Evolutionary conservation across 1,140 invertebrate species (phyloP).

Genomic region (Drosophila rufa): DNA sequence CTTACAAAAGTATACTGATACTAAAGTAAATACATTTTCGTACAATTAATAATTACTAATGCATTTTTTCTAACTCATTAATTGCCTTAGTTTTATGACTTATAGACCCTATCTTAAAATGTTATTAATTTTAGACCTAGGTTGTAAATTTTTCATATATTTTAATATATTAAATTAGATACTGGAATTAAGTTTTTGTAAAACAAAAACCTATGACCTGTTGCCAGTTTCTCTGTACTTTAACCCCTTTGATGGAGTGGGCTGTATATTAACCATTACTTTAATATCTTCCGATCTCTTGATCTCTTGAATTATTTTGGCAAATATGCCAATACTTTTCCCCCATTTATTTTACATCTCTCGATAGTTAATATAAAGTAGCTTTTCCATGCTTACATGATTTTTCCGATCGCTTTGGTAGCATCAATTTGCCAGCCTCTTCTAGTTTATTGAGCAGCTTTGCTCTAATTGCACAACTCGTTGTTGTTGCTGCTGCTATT

Average conservation of each 20-base stretch:
- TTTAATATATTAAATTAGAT: neutral
- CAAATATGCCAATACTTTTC: neutral
- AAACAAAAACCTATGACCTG: neutral
- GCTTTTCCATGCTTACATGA: conserved; percentile 58
- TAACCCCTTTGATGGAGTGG: neutral
- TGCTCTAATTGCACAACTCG: conserved; percentile 66
- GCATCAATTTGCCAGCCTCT: conserved; percentile 78
- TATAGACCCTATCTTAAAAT: too few species aligned
- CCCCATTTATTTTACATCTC: neutral
- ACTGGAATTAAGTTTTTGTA: neutral
- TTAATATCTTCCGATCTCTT: neutral
- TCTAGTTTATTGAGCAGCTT: conserved; percentile 63
- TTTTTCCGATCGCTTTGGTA: conserved; percentile 47
- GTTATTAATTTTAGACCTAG: too few species aligned
- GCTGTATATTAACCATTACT: neutral
- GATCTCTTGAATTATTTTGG: neutral
- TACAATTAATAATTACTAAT: too few species aligned
- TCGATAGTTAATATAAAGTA: neutral
- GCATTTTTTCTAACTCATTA: too few species aligned
- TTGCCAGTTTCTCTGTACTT: too few species aligned
- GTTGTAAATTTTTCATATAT: too few species aligned
- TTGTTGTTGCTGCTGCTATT: conserved; percentile 31
- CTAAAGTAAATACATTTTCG: neutral
- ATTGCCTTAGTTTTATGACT: too few species aligned
- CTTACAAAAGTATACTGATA: neutral